A percentile compares a stretch with the other conserved stretches of the same genome.
phyloP scores from a whole-genome alignment of 2,113 vertebrate genomes.

The Cricetomys ansorgei region DNA sequence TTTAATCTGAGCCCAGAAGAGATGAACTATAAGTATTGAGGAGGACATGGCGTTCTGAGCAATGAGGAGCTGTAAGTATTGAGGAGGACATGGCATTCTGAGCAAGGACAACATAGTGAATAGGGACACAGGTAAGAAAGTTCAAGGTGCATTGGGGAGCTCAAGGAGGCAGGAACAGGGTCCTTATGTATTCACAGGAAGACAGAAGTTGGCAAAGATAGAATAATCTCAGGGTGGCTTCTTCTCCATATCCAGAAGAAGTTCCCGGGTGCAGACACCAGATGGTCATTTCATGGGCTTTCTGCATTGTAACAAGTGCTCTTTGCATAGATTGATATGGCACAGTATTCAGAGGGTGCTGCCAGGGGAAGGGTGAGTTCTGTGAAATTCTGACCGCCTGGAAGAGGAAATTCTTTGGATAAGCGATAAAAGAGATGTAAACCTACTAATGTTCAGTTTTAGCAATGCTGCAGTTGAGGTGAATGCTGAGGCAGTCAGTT shows the following conservation, averaged over 20 bases:
- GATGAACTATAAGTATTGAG: neutral
- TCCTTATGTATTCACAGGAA: neutral
- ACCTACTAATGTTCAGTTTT: neutral
- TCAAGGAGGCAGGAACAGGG: neutral
- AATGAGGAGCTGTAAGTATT: neutral
- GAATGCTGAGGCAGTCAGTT: neutral
- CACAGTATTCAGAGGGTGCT: neutral
- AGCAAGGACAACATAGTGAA: neutral
- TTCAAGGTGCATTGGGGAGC: neutral
- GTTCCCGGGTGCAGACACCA: neutral
- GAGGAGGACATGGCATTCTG: neutral
- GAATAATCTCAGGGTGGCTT: neutral
- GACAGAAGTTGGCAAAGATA: neutral
- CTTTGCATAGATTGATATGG: neutral
- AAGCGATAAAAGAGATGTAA: fast-evolving
- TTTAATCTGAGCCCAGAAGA: neutral
- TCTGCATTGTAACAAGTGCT: neutral
- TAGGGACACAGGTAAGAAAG: neutral
- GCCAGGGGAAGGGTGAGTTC: neutral
- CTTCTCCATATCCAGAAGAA: neutral
- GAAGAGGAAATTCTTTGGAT: neutral
- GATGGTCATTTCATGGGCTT: neutral
- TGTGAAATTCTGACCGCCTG: neutral
- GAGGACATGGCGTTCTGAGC: neutral
- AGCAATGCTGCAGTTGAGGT: neutral